Percentiles rank a stretch among this genome's conserved stretches.
Conservation (phyloP, 2,113 vertebrate genomes). For the Herpailurus yagouaroundi region DNA sequence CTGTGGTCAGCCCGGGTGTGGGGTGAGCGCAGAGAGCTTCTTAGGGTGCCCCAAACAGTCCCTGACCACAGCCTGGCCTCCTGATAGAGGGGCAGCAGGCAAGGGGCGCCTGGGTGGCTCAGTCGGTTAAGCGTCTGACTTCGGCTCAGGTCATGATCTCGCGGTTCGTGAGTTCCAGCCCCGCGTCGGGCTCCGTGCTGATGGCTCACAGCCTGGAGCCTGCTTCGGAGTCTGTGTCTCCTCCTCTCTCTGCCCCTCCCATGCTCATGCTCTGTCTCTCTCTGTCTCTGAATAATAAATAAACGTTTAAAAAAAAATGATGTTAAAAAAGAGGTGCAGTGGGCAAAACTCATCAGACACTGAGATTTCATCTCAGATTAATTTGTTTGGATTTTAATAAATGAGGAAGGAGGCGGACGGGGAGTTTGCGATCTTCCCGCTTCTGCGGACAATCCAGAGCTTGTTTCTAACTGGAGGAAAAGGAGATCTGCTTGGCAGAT, state of each 20-base stretch:
- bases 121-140: too few species aligned
- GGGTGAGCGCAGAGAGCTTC: not conserved
- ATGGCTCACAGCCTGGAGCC: too few species aligned
- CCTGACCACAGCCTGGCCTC: not conserved
- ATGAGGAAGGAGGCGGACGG: not conserved
- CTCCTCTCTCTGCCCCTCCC: too few species aligned
- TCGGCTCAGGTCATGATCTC: too few species aligned
- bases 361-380: not conserved
- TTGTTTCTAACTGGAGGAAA: not conserved
- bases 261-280: too few species aligned
- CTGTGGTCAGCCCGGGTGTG: not conserved
- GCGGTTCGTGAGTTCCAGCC: too few species aligned
- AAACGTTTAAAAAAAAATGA: too few species aligned
- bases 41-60: not conserved
- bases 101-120: too few species aligned
- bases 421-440: not conserved
- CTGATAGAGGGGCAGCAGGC: not conserved
- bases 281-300: too few species aligned
- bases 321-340: not conserved
- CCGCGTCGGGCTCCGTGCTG: fast-evolving
- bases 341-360: not conserved
- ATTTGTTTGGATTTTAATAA: not conserved
- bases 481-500: not conserved
- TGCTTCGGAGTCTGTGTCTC: too few species aligned
- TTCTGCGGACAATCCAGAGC: not conserved